Evolutionary conservation across 2,113 vertebrate species (phyloP).

Genomic region (Gnathonemus echidnorhynchus): DNA sequence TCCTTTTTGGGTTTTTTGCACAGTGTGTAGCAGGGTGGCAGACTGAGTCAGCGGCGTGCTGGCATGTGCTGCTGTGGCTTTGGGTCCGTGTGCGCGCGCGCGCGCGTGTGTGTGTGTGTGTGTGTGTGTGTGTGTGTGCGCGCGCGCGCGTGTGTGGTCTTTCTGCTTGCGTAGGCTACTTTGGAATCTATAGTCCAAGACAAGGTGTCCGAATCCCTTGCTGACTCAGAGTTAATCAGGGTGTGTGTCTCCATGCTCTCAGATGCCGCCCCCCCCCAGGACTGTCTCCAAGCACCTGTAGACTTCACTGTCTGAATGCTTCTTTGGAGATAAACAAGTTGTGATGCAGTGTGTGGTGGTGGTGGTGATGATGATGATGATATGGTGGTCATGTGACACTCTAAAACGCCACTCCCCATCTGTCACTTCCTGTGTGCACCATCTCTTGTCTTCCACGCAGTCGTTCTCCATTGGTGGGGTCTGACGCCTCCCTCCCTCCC

Average conservation of each 20-base stretch:
- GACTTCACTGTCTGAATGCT: background rate
- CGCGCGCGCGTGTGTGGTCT: background rate
- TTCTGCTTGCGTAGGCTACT: background rate
- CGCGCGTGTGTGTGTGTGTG: background rate
- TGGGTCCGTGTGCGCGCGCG: background rate
- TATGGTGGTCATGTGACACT: background rate
- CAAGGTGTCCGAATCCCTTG: background rate
- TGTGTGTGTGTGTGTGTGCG: background rate
- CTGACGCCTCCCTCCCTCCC: conserved; percentile 23
- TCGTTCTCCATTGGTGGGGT: too few relatives aligned
- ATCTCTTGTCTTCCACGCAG: background rate
- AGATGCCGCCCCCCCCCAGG: too few relatives aligned
- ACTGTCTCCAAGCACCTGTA: too few relatives aligned
- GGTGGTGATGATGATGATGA: background rate
- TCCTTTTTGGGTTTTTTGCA: background rate
- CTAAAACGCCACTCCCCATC: background rate
- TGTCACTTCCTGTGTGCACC: background rate
- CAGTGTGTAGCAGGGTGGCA: background rate
- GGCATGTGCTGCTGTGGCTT: background rate
- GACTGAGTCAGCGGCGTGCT: background rate
- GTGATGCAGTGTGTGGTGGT: background rate
- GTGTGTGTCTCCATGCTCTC: background rate
- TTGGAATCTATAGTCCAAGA: background rate
- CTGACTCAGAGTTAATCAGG: background rate
- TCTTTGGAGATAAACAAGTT: background rate